Conservation (phyloP, 2,797 vertebrate species). For the Sarcophilus harrisii region DNA sequence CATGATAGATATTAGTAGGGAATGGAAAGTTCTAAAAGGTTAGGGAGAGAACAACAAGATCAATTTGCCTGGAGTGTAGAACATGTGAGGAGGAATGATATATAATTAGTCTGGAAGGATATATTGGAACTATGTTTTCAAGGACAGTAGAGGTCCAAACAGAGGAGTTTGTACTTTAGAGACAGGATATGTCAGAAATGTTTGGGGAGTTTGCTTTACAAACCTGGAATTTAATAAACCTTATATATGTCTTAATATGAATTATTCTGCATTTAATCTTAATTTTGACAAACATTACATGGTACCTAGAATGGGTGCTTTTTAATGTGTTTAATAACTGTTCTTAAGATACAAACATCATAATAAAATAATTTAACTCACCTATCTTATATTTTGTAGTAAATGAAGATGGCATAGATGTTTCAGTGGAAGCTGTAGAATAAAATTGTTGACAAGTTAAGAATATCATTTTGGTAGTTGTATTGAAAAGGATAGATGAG, state of each 20-base stretch:
- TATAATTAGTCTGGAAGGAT: background rate
- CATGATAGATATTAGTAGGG: background rate
- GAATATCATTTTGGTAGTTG: background rate
- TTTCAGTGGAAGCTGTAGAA: conserved; percentile 52
- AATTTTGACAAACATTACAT: background rate
- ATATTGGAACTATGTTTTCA: background rate
- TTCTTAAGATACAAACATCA: background rate
- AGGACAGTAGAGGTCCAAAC: background rate
- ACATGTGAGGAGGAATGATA: background rate
- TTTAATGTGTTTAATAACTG: background rate
- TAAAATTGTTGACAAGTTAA: background rate
- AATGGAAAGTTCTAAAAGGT: background rate
- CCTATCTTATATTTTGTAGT: conserved; percentile 58
- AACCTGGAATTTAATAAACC: background rate
- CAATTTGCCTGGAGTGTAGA: background rate
- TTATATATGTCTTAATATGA: background rate
- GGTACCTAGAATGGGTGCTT: background rate
- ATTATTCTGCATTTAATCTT: background rate
- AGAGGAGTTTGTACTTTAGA: background rate
- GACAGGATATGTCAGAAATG: background rate
- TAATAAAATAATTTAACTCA: conserved; percentile 23
- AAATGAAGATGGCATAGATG: background rate
- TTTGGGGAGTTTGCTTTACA: background rate
- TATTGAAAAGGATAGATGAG: background rate
- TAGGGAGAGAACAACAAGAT: background rate